Evolutionary conservation across 1,140 invertebrate genomes (phyloP), one percentile per base, ranked within the genome.

Genomic region (Lepidurus packardi): DNA sequence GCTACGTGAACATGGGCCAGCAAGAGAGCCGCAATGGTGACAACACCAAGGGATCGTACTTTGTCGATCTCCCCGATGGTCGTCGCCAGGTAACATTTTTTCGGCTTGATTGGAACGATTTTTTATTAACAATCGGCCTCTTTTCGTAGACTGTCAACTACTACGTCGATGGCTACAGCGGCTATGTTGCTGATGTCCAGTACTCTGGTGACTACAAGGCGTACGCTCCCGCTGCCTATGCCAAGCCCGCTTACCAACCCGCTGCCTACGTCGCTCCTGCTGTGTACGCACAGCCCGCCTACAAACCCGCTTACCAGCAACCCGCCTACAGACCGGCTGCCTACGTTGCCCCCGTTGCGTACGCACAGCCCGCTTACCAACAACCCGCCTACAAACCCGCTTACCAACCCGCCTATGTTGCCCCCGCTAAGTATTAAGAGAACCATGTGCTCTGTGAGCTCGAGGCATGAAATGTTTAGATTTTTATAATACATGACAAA

Each of bases 1-100:
- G 75, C 45, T 78, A 77, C 11, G 76, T 73, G n/a, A 77, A 82
- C 76, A 80, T 81, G 76, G 80, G 80, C 16, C 81, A 80, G 65
- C 75, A 79, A 44, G 82, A 83, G 75, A 47, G 78, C 53, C 78
- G 82, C 47, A 77, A 82, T 45, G 82, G 81, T 0, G 75, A 78
- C 41, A 43, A 78, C 53, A 82, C 82, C 25, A 79, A 53, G 43
- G 82, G 82, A 13, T 77, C 75, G 13, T 83, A 83, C 79, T 80
- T 80, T 73, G 82, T 83, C 16, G 76, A 79, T 34, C 80, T 83
- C 24, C 82, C 82, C 24, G 82, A 83, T 43, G 82, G 82, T 47
- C 80, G 82, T 21, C 73, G 78, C 16, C 82, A 83, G 77, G 53
- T 73, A 65, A 93, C 81, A 91, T 7, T 10, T 7, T 10, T 75